These are phyloP conservation scores for Eledone cirrhosa DNA, from an alignment of 2,888 invertebrate genomes.

Conservation along the genomic window DNA sequence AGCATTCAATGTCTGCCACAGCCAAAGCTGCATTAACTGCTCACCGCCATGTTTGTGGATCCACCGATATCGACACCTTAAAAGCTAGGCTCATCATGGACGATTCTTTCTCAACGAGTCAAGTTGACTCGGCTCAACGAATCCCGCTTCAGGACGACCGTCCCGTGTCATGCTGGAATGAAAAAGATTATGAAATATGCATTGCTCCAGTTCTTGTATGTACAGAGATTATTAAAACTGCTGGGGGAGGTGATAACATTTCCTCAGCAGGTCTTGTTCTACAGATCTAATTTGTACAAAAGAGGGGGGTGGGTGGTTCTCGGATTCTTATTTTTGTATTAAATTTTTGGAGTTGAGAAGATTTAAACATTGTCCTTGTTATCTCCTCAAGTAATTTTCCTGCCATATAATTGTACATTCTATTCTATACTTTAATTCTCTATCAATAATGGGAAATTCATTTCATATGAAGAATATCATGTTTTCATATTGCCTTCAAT, in stretches of 20 bases:
- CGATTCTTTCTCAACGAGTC: conserved; percentile 82
- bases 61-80: conserved; percentile 70
- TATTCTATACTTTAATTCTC: too few relatives aligned
- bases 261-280: conserved; percentile 83
- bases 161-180: conserved; percentile 86
- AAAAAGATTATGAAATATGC: conserved; percentile 76
- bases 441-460: too few relatives aligned
- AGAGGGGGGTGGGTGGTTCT: too few relatives aligned
- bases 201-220: conserved; percentile 86
- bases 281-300: conserved; percentile 57
- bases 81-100: conserved; percentile 78
- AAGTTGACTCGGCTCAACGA: conserved; percentile 68
- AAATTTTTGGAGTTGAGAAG: too few relatives aligned
- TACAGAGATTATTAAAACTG: conserved; percentile 81
- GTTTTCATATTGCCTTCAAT: too few relatives aligned
- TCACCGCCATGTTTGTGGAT: conserved; percentile 82
- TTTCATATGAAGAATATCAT: too few relatives aligned
- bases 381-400: too few relatives aligned
- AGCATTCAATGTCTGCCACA: conserved; percentile 79
- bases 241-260: conserved; percentile 87
- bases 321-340: too few relatives aligned
- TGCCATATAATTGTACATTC: too few relatives aligned
- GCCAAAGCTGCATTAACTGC: conserved; percentile 86
- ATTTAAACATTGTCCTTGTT: too few relatives aligned
- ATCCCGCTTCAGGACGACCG: conserved; percentile 76